Percentiles rank a stretch among this genome's conserved stretches.
Conservation (phyloP, 23 tunicate species). For the Phallusia fumigata region DNA sequence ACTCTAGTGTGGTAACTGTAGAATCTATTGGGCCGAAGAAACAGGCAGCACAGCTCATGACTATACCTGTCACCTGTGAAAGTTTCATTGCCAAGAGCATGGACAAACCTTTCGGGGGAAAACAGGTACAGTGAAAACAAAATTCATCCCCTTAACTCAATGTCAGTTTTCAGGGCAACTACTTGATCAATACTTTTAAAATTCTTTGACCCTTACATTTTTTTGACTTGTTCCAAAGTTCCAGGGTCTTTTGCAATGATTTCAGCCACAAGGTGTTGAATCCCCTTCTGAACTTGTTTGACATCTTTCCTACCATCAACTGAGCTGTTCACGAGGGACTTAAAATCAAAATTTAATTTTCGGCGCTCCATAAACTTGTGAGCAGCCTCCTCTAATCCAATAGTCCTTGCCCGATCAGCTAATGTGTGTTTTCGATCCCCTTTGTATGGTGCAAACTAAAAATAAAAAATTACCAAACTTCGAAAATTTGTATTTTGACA, state of each 20-base stretch:
- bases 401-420: conserved; percentile 69
- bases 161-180: no score
- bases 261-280: conserved; percentile 69
- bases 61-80: no score
- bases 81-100: no score
- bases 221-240: conserved; percentile 42
- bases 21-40: no score
- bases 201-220: conserved; percentile 16
- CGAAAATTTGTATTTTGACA: no score
- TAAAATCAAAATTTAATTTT: conserved; percentile 28
- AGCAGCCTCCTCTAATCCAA: conserved; percentile 75
- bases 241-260: conserved; percentile 54
- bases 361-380: conserved; percentile 26
- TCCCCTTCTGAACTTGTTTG: conserved; percentile 68
- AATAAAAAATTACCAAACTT: no score
- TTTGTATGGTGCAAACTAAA: conserved; percentile 61
- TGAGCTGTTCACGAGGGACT: conserved; percentile 52
- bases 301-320: conserved; percentile 55
- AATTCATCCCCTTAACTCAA: no score
- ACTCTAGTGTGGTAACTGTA: no score
- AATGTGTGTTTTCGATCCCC: conserved; percentile 52
- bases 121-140: no score
- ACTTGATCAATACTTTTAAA: no score
- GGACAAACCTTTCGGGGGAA: no score
- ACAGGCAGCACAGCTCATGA: no score